A percentile compares a stretch with the other conserved stretches of the same genome.
Conservation (phyloP, 1,140 invertebrate genomes). For the Spodoptera litura region DNA sequence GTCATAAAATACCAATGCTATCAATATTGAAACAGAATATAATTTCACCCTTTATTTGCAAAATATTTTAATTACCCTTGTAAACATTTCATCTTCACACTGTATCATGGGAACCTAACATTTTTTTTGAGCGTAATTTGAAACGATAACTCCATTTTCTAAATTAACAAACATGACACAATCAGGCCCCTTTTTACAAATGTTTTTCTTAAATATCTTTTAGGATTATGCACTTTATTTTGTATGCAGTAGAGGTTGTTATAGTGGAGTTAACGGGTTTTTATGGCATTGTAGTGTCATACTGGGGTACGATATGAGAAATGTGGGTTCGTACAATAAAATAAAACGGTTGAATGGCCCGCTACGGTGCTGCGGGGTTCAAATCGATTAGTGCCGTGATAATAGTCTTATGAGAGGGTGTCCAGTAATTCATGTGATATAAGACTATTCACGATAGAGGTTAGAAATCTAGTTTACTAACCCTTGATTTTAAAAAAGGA, state of each 20-base stretch:
- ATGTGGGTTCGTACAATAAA: constrained; percentile 79
- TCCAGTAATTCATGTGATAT: background rate
- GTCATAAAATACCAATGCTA: background rate
- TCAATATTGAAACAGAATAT: background rate
- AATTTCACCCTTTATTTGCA: constrained; percentile 20
- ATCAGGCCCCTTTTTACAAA: constrained; percentile 52
- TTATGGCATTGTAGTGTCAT: constrained; percentile 40
- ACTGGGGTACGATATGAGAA: constrained; percentile 54
- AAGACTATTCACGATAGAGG: background rate
- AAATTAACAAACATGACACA: constrained; percentile 69
- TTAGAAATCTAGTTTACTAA: background rate
- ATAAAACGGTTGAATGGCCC: constrained; percentile 78
- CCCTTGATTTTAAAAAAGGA: too few relatives aligned
- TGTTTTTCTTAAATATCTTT: background rate
- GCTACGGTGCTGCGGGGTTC: constrained; percentile 75
- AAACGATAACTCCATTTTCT: constrained; percentile 60
- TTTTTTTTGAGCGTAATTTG: constrained; percentile 39
- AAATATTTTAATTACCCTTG: constrained; percentile 24
- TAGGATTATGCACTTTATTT: constrained; percentile 21
- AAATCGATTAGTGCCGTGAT: constrained; percentile 82
- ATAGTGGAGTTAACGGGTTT: background rate
- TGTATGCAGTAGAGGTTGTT: constrained; percentile 34
- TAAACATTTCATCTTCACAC: constrained; percentile 38
- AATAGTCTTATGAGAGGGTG: constrained; percentile 54
- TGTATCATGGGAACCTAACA: constrained; percentile 37